Evolutionary conservation across 2,797 vertebrate genomes (phyloP).

Genomic region (Huso huso): DNA sequence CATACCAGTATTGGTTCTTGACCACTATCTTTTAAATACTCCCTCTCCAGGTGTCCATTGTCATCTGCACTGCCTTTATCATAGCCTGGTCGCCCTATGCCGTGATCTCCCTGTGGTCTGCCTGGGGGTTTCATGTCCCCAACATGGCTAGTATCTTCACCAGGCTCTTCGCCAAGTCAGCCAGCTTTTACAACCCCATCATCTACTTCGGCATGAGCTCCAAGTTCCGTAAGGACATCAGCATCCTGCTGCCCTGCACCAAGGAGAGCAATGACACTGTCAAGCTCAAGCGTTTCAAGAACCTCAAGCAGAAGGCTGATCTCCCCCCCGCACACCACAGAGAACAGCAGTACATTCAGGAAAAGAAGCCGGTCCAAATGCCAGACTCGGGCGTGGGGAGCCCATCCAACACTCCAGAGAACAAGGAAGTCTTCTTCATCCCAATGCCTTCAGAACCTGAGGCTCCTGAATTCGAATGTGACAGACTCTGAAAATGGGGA

Average conservation of each 20-base stretch:
- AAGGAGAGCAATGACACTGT: slow-evolving; percentile 56
- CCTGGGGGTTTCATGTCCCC: slow-evolving; percentile 67
- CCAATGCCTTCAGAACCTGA: slow-evolving; percentile 51
- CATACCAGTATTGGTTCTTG: too few relatives aligned
- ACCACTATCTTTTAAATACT: neutral
- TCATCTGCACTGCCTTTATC: slow-evolving; percentile 75
- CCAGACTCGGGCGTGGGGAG: slow-evolving; percentile 50
- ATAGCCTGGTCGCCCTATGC: slow-evolving; percentile 86
- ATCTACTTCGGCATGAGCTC: slow-evolving; percentile 85
- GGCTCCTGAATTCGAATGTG: slow-evolving; percentile 66
- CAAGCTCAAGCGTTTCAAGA: slow-evolving; percentile 63
- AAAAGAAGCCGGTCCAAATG: slow-evolving; percentile 2
- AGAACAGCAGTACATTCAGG: slow-evolving; percentile 24
- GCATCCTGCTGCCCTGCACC: slow-evolving; percentile 57
- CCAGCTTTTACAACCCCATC: slow-evolving; percentile 79
- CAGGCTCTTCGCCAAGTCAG: slow-evolving; percentile 76
- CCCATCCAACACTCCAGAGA: slow-evolving; percentile 44
- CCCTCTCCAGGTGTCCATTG: slow-evolving; percentile 67
- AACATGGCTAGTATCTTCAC: slow-evolving; percentile 77
- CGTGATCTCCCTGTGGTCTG: slow-evolving; percentile 83
- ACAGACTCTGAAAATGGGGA: slow-evolving; percentile 53
- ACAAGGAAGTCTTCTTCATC: slow-evolving; percentile 42
- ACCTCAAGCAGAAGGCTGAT: slow-evolving; percentile 60
- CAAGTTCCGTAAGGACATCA: slow-evolving; percentile 70
- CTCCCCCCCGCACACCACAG: slow-evolving; percentile 17